Conservation (phyloP, 2,113 vertebrate genomes). For the Alexandromys fortis region DNA sequence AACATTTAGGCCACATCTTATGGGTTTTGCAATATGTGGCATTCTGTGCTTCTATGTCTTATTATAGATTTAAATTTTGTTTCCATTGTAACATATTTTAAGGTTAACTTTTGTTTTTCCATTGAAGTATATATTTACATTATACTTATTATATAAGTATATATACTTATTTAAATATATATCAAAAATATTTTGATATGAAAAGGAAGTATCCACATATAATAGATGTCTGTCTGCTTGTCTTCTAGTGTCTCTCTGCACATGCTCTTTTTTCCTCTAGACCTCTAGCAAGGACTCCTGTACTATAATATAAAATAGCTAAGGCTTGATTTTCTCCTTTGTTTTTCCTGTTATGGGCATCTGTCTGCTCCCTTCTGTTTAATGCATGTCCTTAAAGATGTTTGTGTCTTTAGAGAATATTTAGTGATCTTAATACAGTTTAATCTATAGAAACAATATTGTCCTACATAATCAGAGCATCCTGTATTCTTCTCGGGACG, state of each 20-base stretch:
- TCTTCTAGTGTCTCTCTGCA: background rate
- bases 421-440: background rate
- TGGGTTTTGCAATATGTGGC: background rate
- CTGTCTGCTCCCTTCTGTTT: background rate
- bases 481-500: background rate
- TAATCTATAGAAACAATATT: background rate
- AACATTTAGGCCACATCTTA: background rate
- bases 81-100: slow-evolving; percentile 25
- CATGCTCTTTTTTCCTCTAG: background rate
- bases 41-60: background rate
- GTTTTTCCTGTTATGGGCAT: background rate
- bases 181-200: background rate
- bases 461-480: background rate
- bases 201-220: background rate
- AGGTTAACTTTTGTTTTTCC: background rate
- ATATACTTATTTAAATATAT: background rate
- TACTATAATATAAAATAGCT: background rate
- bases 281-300: too few relatives aligned
- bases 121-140: background rate
- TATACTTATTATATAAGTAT: too few relatives aligned
- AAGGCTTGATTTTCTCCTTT: background rate
- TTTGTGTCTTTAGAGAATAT: background rate
- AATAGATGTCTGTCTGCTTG: background rate
- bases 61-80: slow-evolving; percentile 13
- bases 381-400: background rate